Evolutionary conservation across 2,797 vertebrate species (phyloP).

Genomic region (Arctocebus calabarensis): DNA sequence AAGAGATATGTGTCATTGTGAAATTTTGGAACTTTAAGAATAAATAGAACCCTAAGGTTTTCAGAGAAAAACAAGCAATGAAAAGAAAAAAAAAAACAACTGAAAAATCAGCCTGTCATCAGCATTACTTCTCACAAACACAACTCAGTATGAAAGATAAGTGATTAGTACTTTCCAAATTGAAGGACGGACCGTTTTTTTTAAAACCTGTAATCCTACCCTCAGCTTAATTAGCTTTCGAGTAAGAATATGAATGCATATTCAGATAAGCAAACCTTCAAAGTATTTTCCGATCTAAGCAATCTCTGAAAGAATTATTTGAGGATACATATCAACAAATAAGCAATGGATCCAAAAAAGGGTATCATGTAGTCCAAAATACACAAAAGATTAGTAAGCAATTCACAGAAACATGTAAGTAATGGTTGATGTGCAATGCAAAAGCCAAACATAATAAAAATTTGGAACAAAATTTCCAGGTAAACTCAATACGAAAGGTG

Average conservation of each 20-base stretch:
- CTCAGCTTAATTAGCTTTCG: neutral
- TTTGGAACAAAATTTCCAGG: neutral
- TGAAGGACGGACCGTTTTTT: neutral
- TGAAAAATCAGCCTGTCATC: neutral
- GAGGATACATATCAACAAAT: neutral
- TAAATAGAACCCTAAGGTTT: neutral
- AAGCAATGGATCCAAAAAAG: neutral
- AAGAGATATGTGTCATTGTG: neutral
- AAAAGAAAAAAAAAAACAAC: neutral
- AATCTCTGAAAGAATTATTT: slow-evolving; percentile 25
- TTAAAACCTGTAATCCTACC: neutral
- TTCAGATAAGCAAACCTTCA: slow-evolving; percentile 8
- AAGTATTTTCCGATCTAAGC: neutral
- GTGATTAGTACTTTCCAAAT: neutral
- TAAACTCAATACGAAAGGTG: neutral
- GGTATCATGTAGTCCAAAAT: neutral
- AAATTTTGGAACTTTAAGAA: neutral
- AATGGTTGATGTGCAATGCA: neutral
- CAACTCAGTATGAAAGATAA: neutral
- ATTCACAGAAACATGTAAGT: neutral
- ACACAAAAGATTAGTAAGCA: neutral
- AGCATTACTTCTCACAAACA: neutral
- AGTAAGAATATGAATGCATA: neutral
- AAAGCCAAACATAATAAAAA: slow-evolving; percentile 1
- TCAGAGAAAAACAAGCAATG: neutral